Evolutionary conservation across 2,113 vertebrate genomes (phyloP).

Genomic region (Cochlearius cochlearius): DNA sequence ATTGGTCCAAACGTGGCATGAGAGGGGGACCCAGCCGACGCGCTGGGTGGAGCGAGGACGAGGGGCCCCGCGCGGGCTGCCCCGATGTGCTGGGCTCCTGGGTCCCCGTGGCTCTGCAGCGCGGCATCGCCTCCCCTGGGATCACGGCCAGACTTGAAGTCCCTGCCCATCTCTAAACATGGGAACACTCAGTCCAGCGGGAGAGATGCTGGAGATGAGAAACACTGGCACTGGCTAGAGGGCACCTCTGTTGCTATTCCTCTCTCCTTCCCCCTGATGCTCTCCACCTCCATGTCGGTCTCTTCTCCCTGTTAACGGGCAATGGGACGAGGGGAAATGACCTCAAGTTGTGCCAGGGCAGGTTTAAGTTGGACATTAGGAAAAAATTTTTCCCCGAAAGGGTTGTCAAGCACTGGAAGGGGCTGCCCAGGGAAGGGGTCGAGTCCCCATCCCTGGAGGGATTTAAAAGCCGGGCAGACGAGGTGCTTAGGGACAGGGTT

Average conservation of each 20-base stretch:
- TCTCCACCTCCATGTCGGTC: background rate
- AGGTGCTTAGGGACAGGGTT: too few species aligned
- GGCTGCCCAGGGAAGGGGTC: too few species aligned
- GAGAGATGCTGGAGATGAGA: background rate
- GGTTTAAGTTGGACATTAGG: too few species aligned
- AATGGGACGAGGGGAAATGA: too few species aligned
- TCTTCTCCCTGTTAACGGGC: too few species aligned
- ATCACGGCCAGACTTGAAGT: fast-evolving
- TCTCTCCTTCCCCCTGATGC: background rate
- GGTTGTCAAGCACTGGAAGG: too few species aligned
- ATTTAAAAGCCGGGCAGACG: too few species aligned
- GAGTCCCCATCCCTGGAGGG: too few species aligned
- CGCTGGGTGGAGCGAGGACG: fast-evolving
- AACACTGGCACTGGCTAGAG: background rate
- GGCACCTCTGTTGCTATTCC: background rate
- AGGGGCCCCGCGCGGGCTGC: background rate
- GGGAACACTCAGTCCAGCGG: background rate
- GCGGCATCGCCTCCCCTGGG: fast-evolving
- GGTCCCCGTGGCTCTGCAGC: fast-evolving
- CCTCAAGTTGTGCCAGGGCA: too few species aligned
- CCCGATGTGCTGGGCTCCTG: background rate
- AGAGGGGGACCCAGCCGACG: background rate
- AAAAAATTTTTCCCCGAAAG: too few species aligned
- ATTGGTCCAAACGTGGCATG: background rate
- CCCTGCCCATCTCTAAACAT: background rate